These are phyloP conservation scores for Limnephilus auricula DNA, from an alignment of 2,888 invertebrate genomes.

Conservation along the genomic window DNA sequence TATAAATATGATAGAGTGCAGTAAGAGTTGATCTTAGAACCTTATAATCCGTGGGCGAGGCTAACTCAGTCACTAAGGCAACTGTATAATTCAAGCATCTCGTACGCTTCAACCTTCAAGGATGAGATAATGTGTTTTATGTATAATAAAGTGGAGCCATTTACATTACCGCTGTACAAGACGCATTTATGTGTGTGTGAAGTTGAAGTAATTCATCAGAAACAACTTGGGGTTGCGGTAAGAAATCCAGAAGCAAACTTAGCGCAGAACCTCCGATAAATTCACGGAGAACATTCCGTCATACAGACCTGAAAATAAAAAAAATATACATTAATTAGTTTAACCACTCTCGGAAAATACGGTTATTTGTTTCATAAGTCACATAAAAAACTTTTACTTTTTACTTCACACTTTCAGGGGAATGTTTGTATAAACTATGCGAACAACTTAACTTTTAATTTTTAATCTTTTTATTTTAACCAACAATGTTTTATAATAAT, in stretches of 20 bases:
- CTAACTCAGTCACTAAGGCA: background rate
- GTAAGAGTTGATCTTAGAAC: background rate
- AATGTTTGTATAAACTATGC: background rate
- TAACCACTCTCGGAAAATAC: background rate
- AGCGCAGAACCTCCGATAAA: background rate
- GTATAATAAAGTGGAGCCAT: background rate
- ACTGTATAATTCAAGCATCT: background rate
- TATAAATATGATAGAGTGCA: background rate
- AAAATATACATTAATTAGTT: background rate
- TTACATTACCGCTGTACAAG: background rate
- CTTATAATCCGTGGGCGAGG: background rate
- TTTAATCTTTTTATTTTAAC: too few species aligned
- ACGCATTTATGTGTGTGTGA: background rate
- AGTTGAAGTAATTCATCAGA: background rate
- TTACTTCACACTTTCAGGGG: background rate
- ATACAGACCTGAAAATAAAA: background rate
- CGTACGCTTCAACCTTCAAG: background rate
- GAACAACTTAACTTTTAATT: too few species aligned
- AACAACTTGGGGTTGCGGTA: background rate
- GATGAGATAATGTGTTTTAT: constrained; percentile 2
- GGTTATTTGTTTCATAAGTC: background rate
- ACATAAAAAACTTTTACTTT: background rate
- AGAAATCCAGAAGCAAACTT: background rate
- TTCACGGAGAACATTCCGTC: background rate
- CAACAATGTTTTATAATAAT: too few species aligned